A percentile compares a stretch with the other conserved stretches of the same genome.
These are phyloP conservation scores for Epinotia demarniana DNA, from an alignment of 2,888 invertebrate species.

Conservation along the genomic window DNA sequence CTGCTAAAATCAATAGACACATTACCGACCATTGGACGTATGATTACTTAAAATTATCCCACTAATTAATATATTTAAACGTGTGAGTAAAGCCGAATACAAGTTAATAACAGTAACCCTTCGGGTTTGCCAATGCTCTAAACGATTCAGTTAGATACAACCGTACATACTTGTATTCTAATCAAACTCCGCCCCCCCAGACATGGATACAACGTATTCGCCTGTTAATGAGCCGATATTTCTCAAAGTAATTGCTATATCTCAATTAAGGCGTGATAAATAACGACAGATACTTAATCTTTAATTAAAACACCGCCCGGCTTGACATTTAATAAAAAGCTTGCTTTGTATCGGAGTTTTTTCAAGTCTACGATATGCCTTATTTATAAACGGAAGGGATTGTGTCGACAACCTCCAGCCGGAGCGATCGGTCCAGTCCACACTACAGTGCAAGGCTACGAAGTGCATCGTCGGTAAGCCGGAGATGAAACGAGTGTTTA, in stretches of 20 bases:
- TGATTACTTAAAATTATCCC: slow-evolving; percentile 69
- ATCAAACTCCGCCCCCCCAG: slow-evolving; percentile 25
- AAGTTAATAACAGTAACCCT: slow-evolving; percentile 12
- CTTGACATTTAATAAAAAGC: slow-evolving; percentile 39
- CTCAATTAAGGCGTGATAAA: slow-evolving; percentile 44
- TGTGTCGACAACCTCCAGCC: slow-evolving; percentile 66
- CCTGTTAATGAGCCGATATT: slow-evolving; percentile 37
- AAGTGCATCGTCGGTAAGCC: slow-evolving; percentile 79
- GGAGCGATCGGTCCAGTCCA: slow-evolving; percentile 62
- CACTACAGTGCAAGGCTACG: slow-evolving; percentile 75
- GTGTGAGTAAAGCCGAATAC: slow-evolving; percentile 2
- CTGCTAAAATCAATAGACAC: slow-evolving; percentile 78
- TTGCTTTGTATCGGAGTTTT: slow-evolving; percentile 45
- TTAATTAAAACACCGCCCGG: slow-evolving; percentile 43
- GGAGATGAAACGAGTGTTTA: slow-evolving; percentile 81
- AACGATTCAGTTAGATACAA: slow-evolving; percentile 22
- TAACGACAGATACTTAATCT: slow-evolving; percentile 42
- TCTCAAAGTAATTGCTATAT: slow-evolving; percentile 43
- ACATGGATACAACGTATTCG: slow-evolving; percentile 22
- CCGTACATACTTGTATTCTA: slow-evolving; percentile 17
- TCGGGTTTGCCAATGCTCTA: slow-evolving; percentile 11
- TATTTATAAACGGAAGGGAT: slow-evolving; percentile 61
- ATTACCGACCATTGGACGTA: slow-evolving; percentile 75
- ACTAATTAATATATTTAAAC: slow-evolving; percentile 58
- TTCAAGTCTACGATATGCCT: slow-evolving; percentile 61